Evolutionary conservation across 2,113 vertebrate species (phyloP), one percentile per base, ranked within the genome.

Genomic region (Mellivora capensis): DNA sequence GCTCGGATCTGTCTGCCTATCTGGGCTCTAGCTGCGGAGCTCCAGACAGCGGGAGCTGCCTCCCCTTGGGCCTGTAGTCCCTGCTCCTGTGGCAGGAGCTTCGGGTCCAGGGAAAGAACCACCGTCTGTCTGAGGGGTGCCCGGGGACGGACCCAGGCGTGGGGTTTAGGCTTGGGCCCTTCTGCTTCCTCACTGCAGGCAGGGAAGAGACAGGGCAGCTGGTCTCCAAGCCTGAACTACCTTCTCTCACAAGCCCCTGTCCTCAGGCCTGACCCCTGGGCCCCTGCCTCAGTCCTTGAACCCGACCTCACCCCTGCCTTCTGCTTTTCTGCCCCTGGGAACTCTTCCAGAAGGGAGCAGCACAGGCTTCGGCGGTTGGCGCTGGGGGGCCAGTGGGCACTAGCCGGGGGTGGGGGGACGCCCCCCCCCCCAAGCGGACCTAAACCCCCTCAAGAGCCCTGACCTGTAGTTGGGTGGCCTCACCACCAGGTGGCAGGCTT

Each of bases 401-500:
- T 3, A 11, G 57, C 12, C 31, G 18, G 1, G 44, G 9, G 86
- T 31, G 21, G 0, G 14, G 49, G 14, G 14, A 15, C 49, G 14
- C n/a, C n/a, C n/a, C 39, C 7, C 85, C 31, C 69, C 83, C 94
- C 34, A 37, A 23, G 21, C 34, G 15, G 29, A 13, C 57, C 49
- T 4, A 21, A 93, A n/a, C 27, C 80, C 96, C 94, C 87, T 76
- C 72, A 27, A 77, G 93, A 97, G 94, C 94, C 97, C 94, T 23
- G 13, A 37, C 87, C 84, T 98, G 98, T 83, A 97, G 97, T 97
- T 97, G 94, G 37, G 76, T 39, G 52, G n/a, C 84, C 52, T 95
- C 1, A 94, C 98, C 98, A 97, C 96, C 96, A 98, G 97, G 97
- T 98, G 98, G 98, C 97, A 97, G 97, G 90, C 96, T 97, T 97